Evolutionary conservation across 64 coral and sea anemone species (phyloP), one percentile per base, ranked within the genome.

Genomic region (Trachythela sp.): DNA sequence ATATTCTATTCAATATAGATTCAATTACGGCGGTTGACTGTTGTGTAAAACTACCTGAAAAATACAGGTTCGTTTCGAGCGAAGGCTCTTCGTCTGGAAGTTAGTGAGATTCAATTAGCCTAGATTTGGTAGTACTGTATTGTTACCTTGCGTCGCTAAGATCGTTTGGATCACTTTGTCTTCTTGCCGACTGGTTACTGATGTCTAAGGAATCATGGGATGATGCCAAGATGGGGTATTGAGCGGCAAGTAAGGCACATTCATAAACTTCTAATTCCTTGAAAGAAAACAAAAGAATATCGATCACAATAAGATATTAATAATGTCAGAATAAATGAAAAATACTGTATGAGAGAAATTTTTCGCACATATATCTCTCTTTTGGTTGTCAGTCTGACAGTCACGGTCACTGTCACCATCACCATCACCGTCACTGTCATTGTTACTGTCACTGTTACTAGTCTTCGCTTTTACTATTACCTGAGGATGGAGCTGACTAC

Each of bases 191-290:
- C 59, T 22, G 20, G 56, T 37, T 18, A 22, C 27, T 35, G 32
- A 30, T 29, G 37, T 36, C 30, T 15, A 17, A 14, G 9, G 75
- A 80, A 80, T 35, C 33, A 37, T 20, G 31, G 2, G 18, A 18
- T 10, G 9, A 14, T 38, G 75, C 31, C 33, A 80, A 39, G 75
- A 80, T 29, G 35, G 75, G 75, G 30, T 80, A 80, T 37, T 37
- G 33, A 36, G 75, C 75, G 20, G 75, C 75, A 80, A 39, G 13
- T 36, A 80, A 80, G 20, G 75, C 37, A 80, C 75, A 80, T 80
- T 39, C 37, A 39, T 80, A 80, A 13, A 80, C 13, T 37, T 39
- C 37, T 10, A 37, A 39, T 36, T 80, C 75, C 75, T 72, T 35
- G 30, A 80, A 80, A 36, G 20, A 15, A 9, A 15, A 37, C 15